Evolutionary conservation across 1,140 invertebrate species (phyloP).

Genomic region (Parapsyche elsis): DNA sequence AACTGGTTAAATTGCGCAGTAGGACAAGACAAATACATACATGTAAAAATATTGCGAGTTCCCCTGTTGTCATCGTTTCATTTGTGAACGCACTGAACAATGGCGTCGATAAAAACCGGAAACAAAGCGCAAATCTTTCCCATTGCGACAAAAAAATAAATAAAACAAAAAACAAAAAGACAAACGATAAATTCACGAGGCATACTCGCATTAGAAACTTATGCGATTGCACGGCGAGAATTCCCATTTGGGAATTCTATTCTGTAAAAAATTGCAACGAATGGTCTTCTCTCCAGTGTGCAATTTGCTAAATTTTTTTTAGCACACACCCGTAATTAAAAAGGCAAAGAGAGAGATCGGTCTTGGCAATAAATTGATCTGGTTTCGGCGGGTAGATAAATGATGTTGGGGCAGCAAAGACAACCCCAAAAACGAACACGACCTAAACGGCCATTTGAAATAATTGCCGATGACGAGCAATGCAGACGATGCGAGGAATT

Average conservation of each 20-base stretch:
- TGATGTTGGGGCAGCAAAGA: background rate
- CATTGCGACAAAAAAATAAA: no score
- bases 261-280: no score
- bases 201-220: no score
- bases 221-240: no score
- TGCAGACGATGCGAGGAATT: background rate
- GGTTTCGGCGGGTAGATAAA: slow-evolving; percentile 27
- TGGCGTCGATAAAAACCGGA: slow-evolving; percentile 4
- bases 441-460: background rate
- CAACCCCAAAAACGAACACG: slow-evolving; percentile 1
- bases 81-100: background rate
- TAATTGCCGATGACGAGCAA: slow-evolving; percentile 23
- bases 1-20: slow-evolving; percentile 9
- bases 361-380: slow-evolving; percentile 30
- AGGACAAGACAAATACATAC: background rate
- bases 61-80: no score
- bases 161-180: no score
- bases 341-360: slow-evolving; percentile 15
- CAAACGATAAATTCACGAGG: no score
- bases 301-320: background rate
- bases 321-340: slow-evolving; percentile 25
- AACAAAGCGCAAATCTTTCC: background rate
- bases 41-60: no score
- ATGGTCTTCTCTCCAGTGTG: background rate
- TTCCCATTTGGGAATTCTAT: no score